These are phyloP conservation scores for Stictonetta naevosa DNA, from an alignment of 2,113 vertebrate species.

Conservation along the genomic window DNA sequence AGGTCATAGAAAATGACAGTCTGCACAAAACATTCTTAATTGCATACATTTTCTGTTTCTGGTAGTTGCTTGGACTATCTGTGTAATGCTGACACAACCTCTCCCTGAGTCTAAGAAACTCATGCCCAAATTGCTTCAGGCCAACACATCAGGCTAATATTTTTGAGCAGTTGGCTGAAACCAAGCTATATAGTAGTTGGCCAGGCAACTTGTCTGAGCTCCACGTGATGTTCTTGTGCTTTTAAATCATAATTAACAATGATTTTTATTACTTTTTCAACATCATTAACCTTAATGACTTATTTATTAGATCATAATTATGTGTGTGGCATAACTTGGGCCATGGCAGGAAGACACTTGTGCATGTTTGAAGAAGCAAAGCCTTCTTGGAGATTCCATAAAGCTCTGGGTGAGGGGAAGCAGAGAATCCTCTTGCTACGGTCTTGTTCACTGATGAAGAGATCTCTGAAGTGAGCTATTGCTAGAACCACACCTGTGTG, in stretches of 20 bases:
- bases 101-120: neutral
- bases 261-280: neutral
- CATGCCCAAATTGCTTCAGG: neutral
- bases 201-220: neutral
- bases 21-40: neutral
- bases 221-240: neutral
- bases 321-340: neutral
- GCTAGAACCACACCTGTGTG: neutral
- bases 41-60: neutral
- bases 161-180: neutral
- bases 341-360: neutral
- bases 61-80: neutral
- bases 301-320: conserved; percentile 7
- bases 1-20: neutral
- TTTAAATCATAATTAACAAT: neutral
- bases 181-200: neutral
- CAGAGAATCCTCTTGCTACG: neutral
- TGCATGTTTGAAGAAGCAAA: neutral
- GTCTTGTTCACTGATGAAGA: neutral
- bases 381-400: neutral
- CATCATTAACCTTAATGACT: conserved; percentile 1
- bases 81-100: neutral
- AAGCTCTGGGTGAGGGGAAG: neutral
- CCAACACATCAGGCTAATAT: neutral
- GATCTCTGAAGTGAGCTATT: neutral